Evolutionary conservation across 1,140 invertebrate genomes (phyloP), one percentile per base, ranked within the genome.

Genomic region (Macrotrachela quadricornifera): DNA sequence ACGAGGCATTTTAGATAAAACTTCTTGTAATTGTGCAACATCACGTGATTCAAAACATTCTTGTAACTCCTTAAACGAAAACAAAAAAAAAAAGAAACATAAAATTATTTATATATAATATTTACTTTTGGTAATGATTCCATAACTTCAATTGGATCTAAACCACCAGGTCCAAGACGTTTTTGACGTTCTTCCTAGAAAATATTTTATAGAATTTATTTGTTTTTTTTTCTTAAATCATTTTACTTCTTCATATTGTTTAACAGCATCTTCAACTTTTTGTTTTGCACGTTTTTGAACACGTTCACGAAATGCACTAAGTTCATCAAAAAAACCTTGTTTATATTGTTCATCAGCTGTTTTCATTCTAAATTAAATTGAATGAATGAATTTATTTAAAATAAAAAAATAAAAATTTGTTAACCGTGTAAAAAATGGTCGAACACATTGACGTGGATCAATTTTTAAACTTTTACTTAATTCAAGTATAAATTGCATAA

Each of bases 401-500:
- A 30, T 8, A 30, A 30, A 30, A 30, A 2, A 30, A 30, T 8
- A 30, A 30, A 2, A 30, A 30, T 4, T 30, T 30, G 8, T 30
- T 8, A 4, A 30, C 21, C 21, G 2, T 30, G 2, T 78, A 66
- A 95, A 97, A 72, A 99, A 99, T 6, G 86, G 85, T 42, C 78
- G 75, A 37, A 97, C 79, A 70, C 91, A 94, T 39, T 80, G 80
- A 61, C 85, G 76, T 6, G 87, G 87, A 73, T 96, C 85, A 40
- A 85, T 77, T 65, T 94, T 80, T 37, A 97, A 70, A 63, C 90
- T 85, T 66, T 86, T 94, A 1, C 87, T 83, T 41, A 99, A 70
- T 70, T 99, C 91, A 51, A 99, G 73, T 56, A 97, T 87, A 65
- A 94, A 99, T 69, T 99, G 91, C 81, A 99, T 88, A 59, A 88